Evolutionary conservation across 1,140 invertebrate genomes (phyloP).

Genomic region (Spodoptera frugiperda): DNA sequence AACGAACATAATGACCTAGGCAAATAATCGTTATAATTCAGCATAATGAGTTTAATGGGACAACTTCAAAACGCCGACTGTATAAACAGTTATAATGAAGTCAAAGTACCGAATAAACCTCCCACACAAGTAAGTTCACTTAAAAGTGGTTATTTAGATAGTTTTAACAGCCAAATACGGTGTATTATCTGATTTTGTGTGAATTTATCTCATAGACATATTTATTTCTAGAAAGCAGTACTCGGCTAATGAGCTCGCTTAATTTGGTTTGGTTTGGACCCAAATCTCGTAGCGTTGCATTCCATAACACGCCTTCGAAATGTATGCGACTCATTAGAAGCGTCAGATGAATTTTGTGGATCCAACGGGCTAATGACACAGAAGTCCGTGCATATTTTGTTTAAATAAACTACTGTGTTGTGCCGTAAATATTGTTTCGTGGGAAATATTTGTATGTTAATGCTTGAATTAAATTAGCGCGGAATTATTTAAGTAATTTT

Average conservation of each 20-base stretch:
- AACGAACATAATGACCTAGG: background rate
- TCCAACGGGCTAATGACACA: constrained; percentile 43
- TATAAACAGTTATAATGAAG: constrained; percentile 34
- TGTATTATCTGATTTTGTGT: constrained; percentile 45
- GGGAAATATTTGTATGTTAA: constrained; percentile 35
- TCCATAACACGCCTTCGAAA: constrained; percentile 51
- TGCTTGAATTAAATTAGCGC: constrained; percentile 1
- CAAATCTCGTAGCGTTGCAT: constrained; percentile 45
- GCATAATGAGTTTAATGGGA: constrained; percentile 20
- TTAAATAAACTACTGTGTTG: constrained; percentile 19
- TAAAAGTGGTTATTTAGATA: constrained; percentile 7
- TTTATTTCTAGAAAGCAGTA: constrained; percentile 37
- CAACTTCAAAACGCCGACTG: constrained; percentile 12
- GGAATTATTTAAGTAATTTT: constrained; percentile 27
- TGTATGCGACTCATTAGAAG: constrained; percentile 49
- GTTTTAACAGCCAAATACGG: constrained; percentile 43
- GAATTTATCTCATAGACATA: constrained; percentile 42
- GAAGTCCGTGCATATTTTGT: constrained; percentile 38
- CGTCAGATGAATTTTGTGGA: constrained; percentile 46
- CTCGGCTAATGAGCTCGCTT: constrained; percentile 48
- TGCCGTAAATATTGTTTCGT: constrained; percentile 13
- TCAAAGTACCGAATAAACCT: constrained; percentile 4
- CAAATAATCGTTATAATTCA: constrained; percentile 5
- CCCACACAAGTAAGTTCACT: constrained; percentile 7
- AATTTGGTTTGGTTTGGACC: constrained; percentile 48